A percentile compares a stretch with the other conserved stretches of the same genome.
phyloP scores from a whole-genome alignment of 2,888 invertebrate species.

The Sclerodermus sp. region DNA sequence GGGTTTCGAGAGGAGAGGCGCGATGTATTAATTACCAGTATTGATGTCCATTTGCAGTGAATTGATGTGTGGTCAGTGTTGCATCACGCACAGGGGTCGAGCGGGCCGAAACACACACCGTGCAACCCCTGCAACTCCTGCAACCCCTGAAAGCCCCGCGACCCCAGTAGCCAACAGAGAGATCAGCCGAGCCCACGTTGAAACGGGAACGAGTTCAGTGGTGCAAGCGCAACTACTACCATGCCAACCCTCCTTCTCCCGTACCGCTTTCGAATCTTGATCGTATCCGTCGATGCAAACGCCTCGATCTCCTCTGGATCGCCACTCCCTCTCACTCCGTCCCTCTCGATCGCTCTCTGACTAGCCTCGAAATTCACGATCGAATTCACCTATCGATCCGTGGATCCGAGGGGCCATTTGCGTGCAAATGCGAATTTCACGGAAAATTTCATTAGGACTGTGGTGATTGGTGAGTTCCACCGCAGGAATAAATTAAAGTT shows the following conservation, averaged over 20 bases:
- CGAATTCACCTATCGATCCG: too few relatives aligned
- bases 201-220: constrained; percentile 25
- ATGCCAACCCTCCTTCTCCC: constrained; percentile 8
- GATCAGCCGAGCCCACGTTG: constrained; percentile 40
- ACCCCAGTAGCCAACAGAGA: constrained; percentile 31
- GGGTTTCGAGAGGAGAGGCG: constrained; percentile 42
- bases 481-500: too few relatives aligned
- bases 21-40: constrained; percentile 59
- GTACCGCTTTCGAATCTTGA: constrained; percentile 29
- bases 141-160: constrained; percentile 12
- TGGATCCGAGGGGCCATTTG: too few relatives aligned
- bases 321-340: too few relatives aligned
- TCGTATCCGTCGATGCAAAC: constrained; percentile 36
- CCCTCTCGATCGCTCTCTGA: too few relatives aligned
- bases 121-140: constrained; percentile 31
- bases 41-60: constrained; percentile 59
- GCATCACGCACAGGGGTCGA: constrained; percentile 56
- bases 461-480: too few relatives aligned
- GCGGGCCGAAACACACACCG: constrained; percentile 44
- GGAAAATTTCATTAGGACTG: too few relatives aligned
- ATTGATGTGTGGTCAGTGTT: constrained; percentile 59
- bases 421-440: too few relatives aligned
- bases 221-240: not conserved
- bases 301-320: constrained; percentile 14
- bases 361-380: too few relatives aligned